Base-by-base conservation (phyloP, 2,888 invertebrate genomes). In the Nemapogon koenigi region DNA sequence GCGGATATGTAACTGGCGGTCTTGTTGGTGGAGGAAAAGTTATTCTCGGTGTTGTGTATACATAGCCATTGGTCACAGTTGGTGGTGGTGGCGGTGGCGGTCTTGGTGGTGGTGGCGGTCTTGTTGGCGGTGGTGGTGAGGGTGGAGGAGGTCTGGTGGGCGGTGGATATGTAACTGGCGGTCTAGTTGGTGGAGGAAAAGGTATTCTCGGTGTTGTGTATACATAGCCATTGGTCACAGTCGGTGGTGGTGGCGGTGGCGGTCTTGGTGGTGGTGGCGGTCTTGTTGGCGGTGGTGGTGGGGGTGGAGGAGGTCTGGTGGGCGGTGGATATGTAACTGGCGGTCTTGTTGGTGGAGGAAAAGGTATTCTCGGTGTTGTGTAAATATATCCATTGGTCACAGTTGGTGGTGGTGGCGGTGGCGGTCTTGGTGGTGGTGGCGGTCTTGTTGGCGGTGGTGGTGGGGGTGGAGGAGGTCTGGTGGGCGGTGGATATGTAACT, bases 321-420 rank as follows among this genome's bases (percentile, higher is more conserved):
- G 44, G 29, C 2, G 46, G 22, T 15, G 43, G 39, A 7, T 39
- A 36, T 29, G 43, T 33, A 4, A 28, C 11, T n/a, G 41, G 43
- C 2, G 38, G 45, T 37, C 14, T 16, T 22, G 42, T 45, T 32
- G 37, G 49, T 38, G 41, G 51, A 43, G 29, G 51, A 38, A 62
- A 56, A 6, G 57, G 49, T 1, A 51, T 39, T 8, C 44, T 48
- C 3, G 56, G 54, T 27, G 46, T 39, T 25, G 48, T 44, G 45
- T 58, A 46, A 13, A 44, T 39, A 32, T 55, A 51, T 11, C 57
- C 56, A 17, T 43, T 47, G 3, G 44, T 43, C 16, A 39, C 25
- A 31, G 28, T 26, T 10, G 39, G 28, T 30, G 37, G 39, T 11
- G 29, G 44, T 3, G 40, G 31, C 4, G 41, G 42, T 16, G 43